Conservation (phyloP, 2,113 vertebrate genomes). For the Promerops cafer region DNA sequence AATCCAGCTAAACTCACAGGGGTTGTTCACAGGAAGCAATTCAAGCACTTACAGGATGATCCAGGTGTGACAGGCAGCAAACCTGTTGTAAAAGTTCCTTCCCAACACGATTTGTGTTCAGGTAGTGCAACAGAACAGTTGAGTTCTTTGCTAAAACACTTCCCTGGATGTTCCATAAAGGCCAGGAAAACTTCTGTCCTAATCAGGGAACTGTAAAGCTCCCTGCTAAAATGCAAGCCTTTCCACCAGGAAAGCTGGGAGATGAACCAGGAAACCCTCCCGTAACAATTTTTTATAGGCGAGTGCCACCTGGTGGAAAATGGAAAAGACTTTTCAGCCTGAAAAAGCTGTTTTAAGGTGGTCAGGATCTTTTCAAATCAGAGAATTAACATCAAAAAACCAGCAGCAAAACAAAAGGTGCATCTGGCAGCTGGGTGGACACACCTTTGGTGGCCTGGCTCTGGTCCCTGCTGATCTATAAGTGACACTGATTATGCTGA, state of each 20-base stretch:
- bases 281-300: not conserved
- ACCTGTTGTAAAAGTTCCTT: not conserved
- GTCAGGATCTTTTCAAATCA: not conserved
- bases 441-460: not conserved
- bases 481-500: accelerated
- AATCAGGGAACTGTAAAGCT: not conserved
- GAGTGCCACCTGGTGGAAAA: conserved; percentile 63
- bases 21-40: not conserved
- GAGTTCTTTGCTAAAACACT: not conserved
- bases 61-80: not conserved
- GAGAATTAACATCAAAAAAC: not conserved
- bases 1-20: not conserved
- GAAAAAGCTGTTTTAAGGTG: conserved; percentile 35
- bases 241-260: not conserved
- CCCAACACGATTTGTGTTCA: accelerated
- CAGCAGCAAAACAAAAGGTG: not conserved
- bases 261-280: not conserved
- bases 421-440: too few species aligned
- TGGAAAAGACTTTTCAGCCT: not conserved
- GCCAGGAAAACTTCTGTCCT: not conserved
- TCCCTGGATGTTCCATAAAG: not conserved
- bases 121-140: accelerated
- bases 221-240: not conserved
- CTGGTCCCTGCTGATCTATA: not conserved
- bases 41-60: not conserved